Evolutionary conservation across 2,797 vertebrate species (phyloP).

Genomic region (Craterocephalus amniculus): DNA sequence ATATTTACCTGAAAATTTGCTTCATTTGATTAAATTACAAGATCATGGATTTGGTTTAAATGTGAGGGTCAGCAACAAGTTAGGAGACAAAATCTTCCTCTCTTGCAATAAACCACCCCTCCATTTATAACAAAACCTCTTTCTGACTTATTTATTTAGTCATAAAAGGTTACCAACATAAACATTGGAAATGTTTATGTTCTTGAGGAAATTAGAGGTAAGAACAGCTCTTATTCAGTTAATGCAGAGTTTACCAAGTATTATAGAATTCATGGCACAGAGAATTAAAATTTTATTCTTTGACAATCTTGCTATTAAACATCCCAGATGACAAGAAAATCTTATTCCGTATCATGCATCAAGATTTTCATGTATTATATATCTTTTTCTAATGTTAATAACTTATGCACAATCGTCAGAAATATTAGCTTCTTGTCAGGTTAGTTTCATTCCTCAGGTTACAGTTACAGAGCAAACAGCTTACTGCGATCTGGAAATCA

Average conservation of each 20-base stretch:
- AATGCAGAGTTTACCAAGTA: background rate
- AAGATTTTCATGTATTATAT: background rate
- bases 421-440: slow-evolving; percentile 3
- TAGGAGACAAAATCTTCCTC: background rate
- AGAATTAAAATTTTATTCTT: no score
- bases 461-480: slow-evolving; percentile 8
- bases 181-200: background rate
- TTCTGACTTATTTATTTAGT: background rate
- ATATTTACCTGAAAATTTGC: background rate
- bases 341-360: background rate
- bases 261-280: background rate
- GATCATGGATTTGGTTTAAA: background rate
- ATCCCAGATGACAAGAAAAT: background rate
- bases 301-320: background rate
- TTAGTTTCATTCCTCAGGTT: background rate
- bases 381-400: background rate
- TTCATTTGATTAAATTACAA: background rate
- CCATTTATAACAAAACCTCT: background rate
- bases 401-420: background rate
- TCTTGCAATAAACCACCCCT: background rate
- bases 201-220: background rate
- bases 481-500: slow-evolving; percentile 8
- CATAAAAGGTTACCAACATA: background rate
- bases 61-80: background rate
- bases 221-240: background rate